These are phyloP conservation scores for Limnephilus auricula DNA, from an alignment of 2,888 invertebrate species.

Conservation along the genomic window DNA sequence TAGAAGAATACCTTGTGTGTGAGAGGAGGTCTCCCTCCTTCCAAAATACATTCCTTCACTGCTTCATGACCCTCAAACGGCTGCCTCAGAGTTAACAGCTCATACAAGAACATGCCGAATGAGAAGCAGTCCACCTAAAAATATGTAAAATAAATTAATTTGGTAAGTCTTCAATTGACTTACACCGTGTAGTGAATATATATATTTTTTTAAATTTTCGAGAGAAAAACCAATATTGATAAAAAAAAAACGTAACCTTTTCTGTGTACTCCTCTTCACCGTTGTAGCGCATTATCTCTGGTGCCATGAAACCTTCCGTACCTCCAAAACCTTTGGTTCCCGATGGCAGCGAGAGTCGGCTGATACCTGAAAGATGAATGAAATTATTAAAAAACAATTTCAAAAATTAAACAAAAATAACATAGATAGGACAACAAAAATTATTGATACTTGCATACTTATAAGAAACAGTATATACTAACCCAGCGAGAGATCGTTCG, in stretches of 20 bases:
- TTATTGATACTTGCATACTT: no score
- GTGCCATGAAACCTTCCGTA: slow-evolving; percentile 99
- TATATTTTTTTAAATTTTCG: neutral
- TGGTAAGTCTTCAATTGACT: neutral
- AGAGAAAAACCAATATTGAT: neutral
- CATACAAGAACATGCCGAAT: slow-evolving; percentile 98
- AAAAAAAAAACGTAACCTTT: slow-evolving; percentile 77
- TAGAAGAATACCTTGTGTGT: slow-evolving; percentile 83
- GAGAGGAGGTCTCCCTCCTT: slow-evolving; percentile 94
- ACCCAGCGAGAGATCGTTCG: no score
- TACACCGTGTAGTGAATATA: neutral
- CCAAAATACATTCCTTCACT: slow-evolving; percentile 96
- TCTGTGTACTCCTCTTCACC: slow-evolving; percentile 99
- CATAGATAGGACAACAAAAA: no score
- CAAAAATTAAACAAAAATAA: no score
- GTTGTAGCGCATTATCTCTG: slow-evolving; percentile 98
- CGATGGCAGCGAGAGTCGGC: slow-evolving; percentile 90
- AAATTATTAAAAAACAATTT: neutral
- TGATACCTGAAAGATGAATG: slow-evolving; percentile 81
- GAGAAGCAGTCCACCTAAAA: slow-evolving; percentile 97
- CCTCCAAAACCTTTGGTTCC: slow-evolving; percentile 98
- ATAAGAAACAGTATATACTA: no score
- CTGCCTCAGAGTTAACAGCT: slow-evolving; percentile 93
- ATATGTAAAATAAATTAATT: neutral
- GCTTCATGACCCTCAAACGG: slow-evolving; percentile 98